Conservation (phyloP, 2,888 invertebrate genomes). For the Choreutis nemorana region DNA sequence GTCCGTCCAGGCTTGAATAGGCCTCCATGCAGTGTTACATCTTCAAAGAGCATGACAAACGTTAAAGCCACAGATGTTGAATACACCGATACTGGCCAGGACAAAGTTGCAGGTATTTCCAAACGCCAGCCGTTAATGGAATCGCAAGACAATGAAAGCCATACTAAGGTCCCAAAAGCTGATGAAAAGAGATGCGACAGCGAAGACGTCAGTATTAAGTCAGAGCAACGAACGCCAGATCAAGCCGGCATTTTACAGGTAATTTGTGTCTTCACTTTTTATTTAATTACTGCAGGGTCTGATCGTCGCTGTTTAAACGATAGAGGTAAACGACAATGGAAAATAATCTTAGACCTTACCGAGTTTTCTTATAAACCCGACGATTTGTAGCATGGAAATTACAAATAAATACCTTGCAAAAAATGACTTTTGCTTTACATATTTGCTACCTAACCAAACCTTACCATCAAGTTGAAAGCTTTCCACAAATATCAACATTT, state of each 20-base stretch:
- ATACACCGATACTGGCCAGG: conserved; percentile 51
- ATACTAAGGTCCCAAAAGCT: conserved; percentile 61
- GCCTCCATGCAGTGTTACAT: conserved; percentile 45
- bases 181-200: conserved; percentile 31
- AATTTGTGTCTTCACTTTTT: conserved; percentile 9
- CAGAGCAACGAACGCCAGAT: conserved; percentile 31
- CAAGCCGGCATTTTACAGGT: conserved; percentile 73
- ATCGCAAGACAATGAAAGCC: conserved; percentile 48
- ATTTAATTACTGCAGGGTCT: too few relatives aligned
- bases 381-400: too few relatives aligned
- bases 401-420: too few relatives aligned
- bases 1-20: conserved; percentile 53
- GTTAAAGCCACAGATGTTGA: conserved; percentile 62
- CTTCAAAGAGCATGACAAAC: conserved; percentile 70
- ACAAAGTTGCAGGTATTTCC: conserved; percentile 29
- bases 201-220: conserved; percentile 24
- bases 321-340: too few relatives aligned
- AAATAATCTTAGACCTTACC: too few relatives aligned
- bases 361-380: too few relatives aligned
- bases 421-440: too few relatives aligned
- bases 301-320: too few relatives aligned
- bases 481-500: too few relatives aligned
- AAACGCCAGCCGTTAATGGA: conserved; percentile 60
- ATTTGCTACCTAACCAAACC: too few relatives aligned
- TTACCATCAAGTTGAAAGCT: too few relatives aligned